Evolutionary conservation across 2,113 vertebrate genomes (phyloP).

Genomic region (Madoqua kirkii): DNA sequence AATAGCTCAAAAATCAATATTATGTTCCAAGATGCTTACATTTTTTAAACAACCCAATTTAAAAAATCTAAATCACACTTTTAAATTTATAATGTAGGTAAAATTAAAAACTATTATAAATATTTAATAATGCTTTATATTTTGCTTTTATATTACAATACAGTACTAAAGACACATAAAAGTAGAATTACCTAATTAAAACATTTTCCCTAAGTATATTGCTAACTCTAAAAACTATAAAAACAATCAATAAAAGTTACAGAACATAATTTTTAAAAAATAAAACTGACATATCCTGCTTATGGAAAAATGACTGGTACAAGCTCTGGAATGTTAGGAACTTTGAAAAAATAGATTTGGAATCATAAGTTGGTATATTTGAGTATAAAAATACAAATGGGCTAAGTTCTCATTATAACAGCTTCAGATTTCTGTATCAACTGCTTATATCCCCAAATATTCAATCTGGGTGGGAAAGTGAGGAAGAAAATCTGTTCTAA

Average conservation of each 20-base stretch:
- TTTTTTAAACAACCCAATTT: slow-evolving; percentile 38
- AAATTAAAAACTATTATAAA: slow-evolving; percentile 51
- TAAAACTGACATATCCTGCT: slow-evolving; percentile 1
- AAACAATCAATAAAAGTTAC: slow-evolving; percentile 41
- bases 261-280: slow-evolving; percentile 43
- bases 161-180: slow-evolving; percentile 16
- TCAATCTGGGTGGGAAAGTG: neutral
- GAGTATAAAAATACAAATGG: slow-evolving; percentile 26
- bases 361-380: slow-evolving; percentile 4
- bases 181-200: slow-evolving; percentile 38
- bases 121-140: slow-evolving; percentile 46
- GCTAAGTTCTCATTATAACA: slow-evolving; percentile 24
- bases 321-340: slow-evolving; percentile 21
- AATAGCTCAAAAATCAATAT: slow-evolving; percentile 37
- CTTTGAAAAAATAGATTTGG: neutral
- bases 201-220: slow-evolving; percentile 16
- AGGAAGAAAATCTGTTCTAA: neutral
- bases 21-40: neutral
- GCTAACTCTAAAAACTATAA: slow-evolving; percentile 33
- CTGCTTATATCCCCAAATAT: slow-evolving; percentile 1
- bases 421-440: slow-evolving; percentile 24
- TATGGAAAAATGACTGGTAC: neutral
- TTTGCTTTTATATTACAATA: slow-evolving; percentile 39
- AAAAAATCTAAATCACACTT: slow-evolving; percentile 53
- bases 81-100: slow-evolving; percentile 36